phyloP scores from a whole-genome alignment of 2,888 invertebrate species.

The Plusia festucae region DNA sequence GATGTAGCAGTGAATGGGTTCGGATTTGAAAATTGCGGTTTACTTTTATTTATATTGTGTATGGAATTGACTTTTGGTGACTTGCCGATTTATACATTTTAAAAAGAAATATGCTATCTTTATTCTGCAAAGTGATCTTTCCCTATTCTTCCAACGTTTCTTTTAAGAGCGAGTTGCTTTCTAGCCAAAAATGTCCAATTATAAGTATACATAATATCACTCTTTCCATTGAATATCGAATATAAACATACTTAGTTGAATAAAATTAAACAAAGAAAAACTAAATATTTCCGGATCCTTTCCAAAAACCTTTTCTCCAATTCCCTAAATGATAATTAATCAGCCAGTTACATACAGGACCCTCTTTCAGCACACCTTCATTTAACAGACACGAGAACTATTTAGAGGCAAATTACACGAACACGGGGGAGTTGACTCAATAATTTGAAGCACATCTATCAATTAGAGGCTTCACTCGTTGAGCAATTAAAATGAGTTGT shows the following conservation, averaged over 20 bases:
- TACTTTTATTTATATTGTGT: not conserved
- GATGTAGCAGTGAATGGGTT: conserved; percentile 31
- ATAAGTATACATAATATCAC: too few species aligned
- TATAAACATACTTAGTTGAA: too few species aligned
- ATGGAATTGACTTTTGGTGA: not conserved
- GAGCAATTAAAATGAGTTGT: conserved; percentile 61
- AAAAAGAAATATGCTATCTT: too few species aligned
- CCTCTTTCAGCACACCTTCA: conserved; percentile 40
- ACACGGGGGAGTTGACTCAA: conserved; percentile 55
- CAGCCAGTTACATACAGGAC: conserved; percentile 29
- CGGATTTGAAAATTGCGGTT: conserved; percentile 4
- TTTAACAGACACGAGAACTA: conserved; percentile 49
- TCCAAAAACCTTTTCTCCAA: not conserved
- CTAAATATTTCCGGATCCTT: not conserved
- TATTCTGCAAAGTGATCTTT: too few species aligned
- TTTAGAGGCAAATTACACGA: conserved; percentile 62
- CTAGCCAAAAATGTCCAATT: too few species aligned
- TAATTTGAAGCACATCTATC: conserved; percentile 66
- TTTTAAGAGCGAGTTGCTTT: too few species aligned
- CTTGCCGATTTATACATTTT: too few species aligned
- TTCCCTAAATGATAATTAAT: conserved; percentile 28
- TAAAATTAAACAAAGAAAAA: not conserved
- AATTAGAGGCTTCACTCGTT: conserved; percentile 52
- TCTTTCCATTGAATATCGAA: too few species aligned
- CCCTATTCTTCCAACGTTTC: too few species aligned